Base-by-base conservation (phyloP, 2,888 invertebrate species). In the Spodoptera picta region DNA sequence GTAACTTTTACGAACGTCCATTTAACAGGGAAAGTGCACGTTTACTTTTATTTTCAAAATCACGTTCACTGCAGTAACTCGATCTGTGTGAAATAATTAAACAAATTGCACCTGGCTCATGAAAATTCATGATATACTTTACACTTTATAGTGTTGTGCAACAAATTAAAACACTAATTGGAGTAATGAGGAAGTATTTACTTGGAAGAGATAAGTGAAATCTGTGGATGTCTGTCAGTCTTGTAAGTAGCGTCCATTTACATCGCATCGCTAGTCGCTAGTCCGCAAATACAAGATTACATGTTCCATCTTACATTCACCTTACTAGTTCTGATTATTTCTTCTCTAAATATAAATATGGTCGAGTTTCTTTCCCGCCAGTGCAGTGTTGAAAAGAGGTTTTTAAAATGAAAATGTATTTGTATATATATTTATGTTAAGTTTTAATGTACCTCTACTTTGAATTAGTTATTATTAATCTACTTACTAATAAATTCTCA, bases 41-140 rank as follows among this genome's bases (percentile, higher is more conserved):
- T 50, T 57, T 63, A 75, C 77, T 77, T 72, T 77, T 77, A 65
- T 74, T 77, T 77, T 77, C 66, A 66, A 74, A 68, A 74, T 69
- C 66, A 71, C 62, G 46, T 50, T 67, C 59, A 43, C 66, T 61
- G 57, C 60, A 75, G 47, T 47, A 65, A 49, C 58, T 62, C 64
- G 41, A 57, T 66, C 48, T 54, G 36, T 55, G 60, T 62, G 60
- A 56, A 36, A 47, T 70, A 60, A 74, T 66, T 63, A 66, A 58
- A 60, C 19, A 62, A 74, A 74, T 62, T 62, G 73, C 59, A 55
- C 43, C 60, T 31, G 46, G 48, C 62, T 69, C 69, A 69, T 65
- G 65, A 65, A 74, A 73, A 73, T 65, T 69, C 51, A 65, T 60
- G 19, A 52, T 45, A 6, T 60, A 60, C 63, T 49, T 67, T 57